phyloP scores from a whole-genome alignment of 2,888 invertebrate genomes.

The Luffia ferchaultella region DNA sequence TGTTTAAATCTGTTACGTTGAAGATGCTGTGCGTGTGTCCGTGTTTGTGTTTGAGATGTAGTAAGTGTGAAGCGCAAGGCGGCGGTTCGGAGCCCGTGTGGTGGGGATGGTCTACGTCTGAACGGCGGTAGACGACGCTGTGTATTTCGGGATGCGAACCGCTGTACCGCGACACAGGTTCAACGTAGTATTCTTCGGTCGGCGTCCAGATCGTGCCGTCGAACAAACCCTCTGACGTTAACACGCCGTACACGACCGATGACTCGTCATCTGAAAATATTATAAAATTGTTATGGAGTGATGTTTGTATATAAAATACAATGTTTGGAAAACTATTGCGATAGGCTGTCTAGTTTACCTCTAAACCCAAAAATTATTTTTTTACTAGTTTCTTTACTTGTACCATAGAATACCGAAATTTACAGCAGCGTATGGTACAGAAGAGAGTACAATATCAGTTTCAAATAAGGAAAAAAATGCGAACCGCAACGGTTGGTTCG shows the following conservation, averaged over 20 bases:
- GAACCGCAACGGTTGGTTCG: too few species aligned
- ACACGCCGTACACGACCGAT: slow-evolving; percentile 83
- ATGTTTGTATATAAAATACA: background rate
- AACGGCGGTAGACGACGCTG: slow-evolving; percentile 84
- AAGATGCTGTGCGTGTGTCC: slow-evolving; percentile 44
- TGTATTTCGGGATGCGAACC: slow-evolving; percentile 69
- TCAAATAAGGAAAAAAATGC: too few species aligned
- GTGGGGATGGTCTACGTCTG: slow-evolving; percentile 73
- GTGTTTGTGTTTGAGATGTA: slow-evolving; percentile 53
- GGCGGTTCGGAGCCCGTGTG: slow-evolving; percentile 28
- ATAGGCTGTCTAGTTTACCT: too few species aligned
- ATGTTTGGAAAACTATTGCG: too few species aligned
- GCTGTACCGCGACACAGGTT: slow-evolving; percentile 77
- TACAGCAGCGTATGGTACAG: too few species aligned
- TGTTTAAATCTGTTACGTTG: slow-evolving; percentile 39
- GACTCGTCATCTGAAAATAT: slow-evolving; percentile 78
- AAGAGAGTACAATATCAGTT: too few species aligned
- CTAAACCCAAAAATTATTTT: too few species aligned
- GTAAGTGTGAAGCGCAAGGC: slow-evolving; percentile 69
- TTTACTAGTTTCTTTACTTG: too few species aligned
- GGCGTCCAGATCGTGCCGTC: slow-evolving; percentile 86
- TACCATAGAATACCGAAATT: too few species aligned
- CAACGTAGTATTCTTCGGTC: slow-evolving; percentile 84
- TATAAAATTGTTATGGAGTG: background rate
- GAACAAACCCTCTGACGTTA: slow-evolving; percentile 87